Base-by-base conservation (phyloP, 2,888 invertebrate genomes). In the Blera fallax region DNA sequence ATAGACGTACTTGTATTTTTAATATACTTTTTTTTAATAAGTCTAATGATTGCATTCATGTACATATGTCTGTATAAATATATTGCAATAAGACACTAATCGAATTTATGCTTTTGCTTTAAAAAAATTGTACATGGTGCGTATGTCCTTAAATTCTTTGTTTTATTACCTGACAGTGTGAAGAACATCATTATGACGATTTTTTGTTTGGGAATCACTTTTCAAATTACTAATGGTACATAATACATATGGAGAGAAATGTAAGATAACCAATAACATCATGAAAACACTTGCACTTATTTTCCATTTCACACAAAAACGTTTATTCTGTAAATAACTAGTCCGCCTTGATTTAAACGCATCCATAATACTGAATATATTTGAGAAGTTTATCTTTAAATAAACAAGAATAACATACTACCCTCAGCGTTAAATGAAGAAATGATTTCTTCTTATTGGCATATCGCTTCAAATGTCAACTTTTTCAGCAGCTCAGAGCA, bases 331-430 rank as follows among this genome's bases (percentile, higher is more conserved):
- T 67, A 81, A 62, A n/a, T 62, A 56, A 81, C 81, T 81, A 81
- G 81, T 81, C 76, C 81, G 74, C 18, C 37, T 62, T 34, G 37
- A 69, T 56, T 69, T 69, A 40, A 81, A 60, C 65, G 62, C 54
- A 69, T 54, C 81, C 81, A 81, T 81, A 81, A 81, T 81, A 81
- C 81, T 81, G 81, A 81, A 81, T 77, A 81, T 74, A 74, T 69
- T 69, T 69, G 43, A 69, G 45, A 27, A 76, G 40, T 62, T 81
- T 74, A 76, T 74, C 74, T 65, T 50, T 62, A 81, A 81, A 76
- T 62, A 62, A 48, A 62, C 69, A 81, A 69, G 60, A 69, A 81
- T 45, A 76, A 54, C 81, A 81, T 62, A 29, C 60, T 45, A 69
- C 74, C 69, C 62, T 29, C 62, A 67, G 16, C 56, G 21, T 48